These are phyloP conservation scores for Hyperopisus bebe DNA, from an alignment of 2,113 vertebrate genomes.

Conservation along the genomic window DNA sequence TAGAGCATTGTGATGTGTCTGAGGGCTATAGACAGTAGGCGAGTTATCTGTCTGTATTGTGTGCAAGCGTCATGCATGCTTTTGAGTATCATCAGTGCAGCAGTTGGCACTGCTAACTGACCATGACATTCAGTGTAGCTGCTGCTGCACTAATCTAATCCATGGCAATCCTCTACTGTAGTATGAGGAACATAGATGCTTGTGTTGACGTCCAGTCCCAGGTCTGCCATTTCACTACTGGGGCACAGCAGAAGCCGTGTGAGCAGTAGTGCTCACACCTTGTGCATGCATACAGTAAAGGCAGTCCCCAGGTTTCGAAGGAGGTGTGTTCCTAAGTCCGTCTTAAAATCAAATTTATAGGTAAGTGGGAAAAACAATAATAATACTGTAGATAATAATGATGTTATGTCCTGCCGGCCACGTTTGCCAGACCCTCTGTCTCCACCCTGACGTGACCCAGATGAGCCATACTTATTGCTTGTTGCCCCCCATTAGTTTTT, in stretches of 20 bases:
- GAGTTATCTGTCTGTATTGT: conserved; percentile 2
- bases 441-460: background rate
- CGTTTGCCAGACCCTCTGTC: background rate
- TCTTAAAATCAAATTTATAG: background rate
- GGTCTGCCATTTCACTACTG: background rate
- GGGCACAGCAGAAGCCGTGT: background rate
- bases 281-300: background rate
- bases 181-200: background rate
- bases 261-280: background rate
- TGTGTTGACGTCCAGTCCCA: background rate
- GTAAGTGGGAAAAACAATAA: background rate
- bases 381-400: background rate
- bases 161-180: background rate
- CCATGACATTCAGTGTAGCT: background rate
- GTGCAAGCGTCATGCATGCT: background rate
- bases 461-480: background rate
- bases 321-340: background rate
- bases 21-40: conserved; percentile 4
- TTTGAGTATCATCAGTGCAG: background rate
- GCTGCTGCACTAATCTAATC: background rate
- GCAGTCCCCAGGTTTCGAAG: background rate
- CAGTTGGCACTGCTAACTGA: background rate
- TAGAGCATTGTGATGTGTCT: conserved; percentile 28
- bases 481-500: background rate
- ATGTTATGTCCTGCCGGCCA: background rate